Conservation (phyloP, 1,140 invertebrate species). For the Drosophila repleta region DNA sequence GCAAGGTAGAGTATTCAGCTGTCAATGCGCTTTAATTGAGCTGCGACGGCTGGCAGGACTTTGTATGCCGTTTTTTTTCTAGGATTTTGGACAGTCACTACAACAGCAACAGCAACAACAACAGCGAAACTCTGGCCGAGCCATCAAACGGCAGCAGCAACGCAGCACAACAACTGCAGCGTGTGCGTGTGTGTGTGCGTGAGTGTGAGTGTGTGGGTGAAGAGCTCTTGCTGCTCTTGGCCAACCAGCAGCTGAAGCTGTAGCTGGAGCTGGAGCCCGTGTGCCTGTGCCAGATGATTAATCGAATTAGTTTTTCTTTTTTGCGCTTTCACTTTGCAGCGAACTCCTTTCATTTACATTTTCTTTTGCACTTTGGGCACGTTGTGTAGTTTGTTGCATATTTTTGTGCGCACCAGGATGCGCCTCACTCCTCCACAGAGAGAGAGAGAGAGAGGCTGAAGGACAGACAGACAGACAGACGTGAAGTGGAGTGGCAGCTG, state of each 20-base stretch:
- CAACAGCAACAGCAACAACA: constrained; percentile 30
- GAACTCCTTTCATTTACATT: constrained; percentile 76
- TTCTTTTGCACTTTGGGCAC: constrained; percentile 69
- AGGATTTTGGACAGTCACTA: constrained; percentile 51
- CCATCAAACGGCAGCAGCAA: constrained; percentile 43
- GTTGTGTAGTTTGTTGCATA: constrained; percentile 64
- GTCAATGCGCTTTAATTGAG: no score
- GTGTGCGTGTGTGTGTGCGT: constrained; percentile 34
- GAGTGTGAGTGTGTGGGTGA: constrained; percentile 13
- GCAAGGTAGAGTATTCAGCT: background rate
- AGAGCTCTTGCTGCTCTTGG: constrained; percentile 17
- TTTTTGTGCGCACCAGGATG: constrained; percentile 54
- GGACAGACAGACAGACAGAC: constrained; percentile 17
- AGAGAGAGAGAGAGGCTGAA: constrained; percentile 4
- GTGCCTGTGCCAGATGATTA: constrained; percentile 74
- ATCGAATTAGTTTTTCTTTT: constrained; percentile 78
- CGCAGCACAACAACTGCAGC: constrained; percentile 59
- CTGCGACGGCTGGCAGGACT: background rate
- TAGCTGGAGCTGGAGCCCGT: background rate
- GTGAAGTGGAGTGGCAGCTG: constrained; percentile 56
- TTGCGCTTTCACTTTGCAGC: constrained; percentile 41
- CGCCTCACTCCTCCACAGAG: constrained; percentile 7
- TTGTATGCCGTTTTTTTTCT: background rate
- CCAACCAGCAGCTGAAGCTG: constrained; percentile 30
- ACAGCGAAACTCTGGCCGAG: constrained; percentile 10